These are phyloP conservation scores for Montipora cactus DNA, from an alignment of 64 coral and sea anemone genomes.

Conservation along the genomic window DNA sequence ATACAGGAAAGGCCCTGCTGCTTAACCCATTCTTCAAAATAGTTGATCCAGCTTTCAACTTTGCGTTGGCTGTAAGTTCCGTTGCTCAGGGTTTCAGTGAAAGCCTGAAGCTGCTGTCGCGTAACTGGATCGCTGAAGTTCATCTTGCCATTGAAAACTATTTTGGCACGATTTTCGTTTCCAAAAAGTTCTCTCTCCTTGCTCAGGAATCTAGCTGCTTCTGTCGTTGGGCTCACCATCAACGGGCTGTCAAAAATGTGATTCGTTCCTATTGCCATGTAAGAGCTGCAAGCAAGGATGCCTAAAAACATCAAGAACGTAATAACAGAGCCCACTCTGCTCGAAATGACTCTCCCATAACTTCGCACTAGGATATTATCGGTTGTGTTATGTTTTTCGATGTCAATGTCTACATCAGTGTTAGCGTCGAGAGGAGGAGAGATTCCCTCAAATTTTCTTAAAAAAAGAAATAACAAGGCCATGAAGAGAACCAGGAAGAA, in stretches of 20 bases:
- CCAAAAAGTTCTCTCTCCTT: constrained; percentile 44
- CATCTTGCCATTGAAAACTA: constrained; percentile 5
- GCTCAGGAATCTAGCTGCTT: neutral
- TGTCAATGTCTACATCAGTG: neutral
- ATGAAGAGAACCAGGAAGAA: constrained; percentile 54
- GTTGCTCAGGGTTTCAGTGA: constrained; percentile 35
- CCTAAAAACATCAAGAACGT: constrained; percentile 36
- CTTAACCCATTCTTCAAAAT: constrained; percentile 50
- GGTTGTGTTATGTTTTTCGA: neutral
- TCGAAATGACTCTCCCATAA: constrained; percentile 22
- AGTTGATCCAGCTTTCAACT: constrained; percentile 58
- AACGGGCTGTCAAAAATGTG: constrained; percentile 15
- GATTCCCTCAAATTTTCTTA: neutral
- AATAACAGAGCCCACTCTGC: neutral
- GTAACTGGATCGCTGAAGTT: constrained; percentile 22
- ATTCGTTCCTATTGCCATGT: neutral
- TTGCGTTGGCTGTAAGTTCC: constrained; percentile 22
- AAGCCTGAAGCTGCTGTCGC: constrained; percentile 20
- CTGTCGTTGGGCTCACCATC: neutral
- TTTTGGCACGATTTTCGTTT: constrained; percentile 51
- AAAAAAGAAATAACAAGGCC: constrained; percentile 31
- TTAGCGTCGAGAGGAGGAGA: neutral
- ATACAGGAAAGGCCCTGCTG: constrained; percentile 25
- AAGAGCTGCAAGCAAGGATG: constrained; percentile 26
- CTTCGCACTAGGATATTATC: neutral